A percentile compares a stretch with the other conserved stretches of the same genome.
These are phyloP conservation scores for Oenanthe melanoleuca DNA, from an alignment of 2,113 vertebrate species.

Conservation along the genomic window DNA sequence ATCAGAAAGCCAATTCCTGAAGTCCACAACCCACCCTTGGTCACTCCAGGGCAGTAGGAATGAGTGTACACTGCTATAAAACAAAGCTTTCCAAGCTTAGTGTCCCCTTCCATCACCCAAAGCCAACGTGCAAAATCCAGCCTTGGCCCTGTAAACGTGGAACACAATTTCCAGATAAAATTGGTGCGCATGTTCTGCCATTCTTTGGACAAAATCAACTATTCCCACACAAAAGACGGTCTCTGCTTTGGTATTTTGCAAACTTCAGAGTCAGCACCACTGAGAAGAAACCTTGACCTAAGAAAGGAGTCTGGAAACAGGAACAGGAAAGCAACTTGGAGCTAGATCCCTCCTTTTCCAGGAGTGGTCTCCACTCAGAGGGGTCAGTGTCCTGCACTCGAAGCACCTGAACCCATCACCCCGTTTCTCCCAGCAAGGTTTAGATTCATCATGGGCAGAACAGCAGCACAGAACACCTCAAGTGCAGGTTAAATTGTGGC, in stretches of 20 bases:
- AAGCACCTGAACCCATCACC: accelerated
- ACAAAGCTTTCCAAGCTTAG: not conserved
- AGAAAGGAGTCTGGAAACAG: not conserved
- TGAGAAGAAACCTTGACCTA: not conserved
- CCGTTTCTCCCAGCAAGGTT: not conserved
- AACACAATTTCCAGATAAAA: not conserved
- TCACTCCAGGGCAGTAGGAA: accelerated
- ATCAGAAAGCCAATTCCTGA: not conserved
- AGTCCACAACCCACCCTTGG: accelerated
- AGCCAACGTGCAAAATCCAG: accelerated
- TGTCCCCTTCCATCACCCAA: not conserved
- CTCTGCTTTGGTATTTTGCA: not conserved
- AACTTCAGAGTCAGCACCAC: not conserved
- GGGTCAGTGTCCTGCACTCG: accelerated
- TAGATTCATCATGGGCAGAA: accelerated
- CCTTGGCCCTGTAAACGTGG: accelerated
- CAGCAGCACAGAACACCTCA: accelerated
- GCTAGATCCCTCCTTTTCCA: not conserved
- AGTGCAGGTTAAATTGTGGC: not conserved
- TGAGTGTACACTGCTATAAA: accelerated
- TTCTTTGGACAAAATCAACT: not conserved
- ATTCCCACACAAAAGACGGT: accelerated
- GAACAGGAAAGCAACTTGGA: not conserved
- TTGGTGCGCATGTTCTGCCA: accelerated
- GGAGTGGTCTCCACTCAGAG: accelerated